phyloP scores from a whole-genome alignment of 2,113 vertebrate species.

The Martes martes region DNA sequence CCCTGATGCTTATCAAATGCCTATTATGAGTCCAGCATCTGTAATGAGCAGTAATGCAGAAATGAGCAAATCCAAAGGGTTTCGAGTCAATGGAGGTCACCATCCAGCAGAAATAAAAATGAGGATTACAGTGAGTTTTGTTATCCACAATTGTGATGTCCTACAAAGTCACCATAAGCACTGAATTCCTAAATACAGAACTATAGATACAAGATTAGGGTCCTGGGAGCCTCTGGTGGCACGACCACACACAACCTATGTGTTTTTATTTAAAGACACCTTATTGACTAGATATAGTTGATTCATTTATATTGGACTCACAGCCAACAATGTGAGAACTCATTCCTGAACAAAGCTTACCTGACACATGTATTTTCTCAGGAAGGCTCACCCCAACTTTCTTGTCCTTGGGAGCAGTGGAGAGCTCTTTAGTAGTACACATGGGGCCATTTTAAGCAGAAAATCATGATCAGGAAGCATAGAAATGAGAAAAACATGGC shows the following conservation, averaged over 20 bases:
- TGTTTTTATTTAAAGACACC: background rate
- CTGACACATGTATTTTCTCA: background rate
- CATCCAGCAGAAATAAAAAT: background rate
- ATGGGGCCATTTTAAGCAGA: background rate
- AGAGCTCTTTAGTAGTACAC: background rate
- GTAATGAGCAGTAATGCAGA: background rate
- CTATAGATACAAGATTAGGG: background rate
- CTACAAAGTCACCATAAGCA: background rate
- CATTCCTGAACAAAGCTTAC: background rate
- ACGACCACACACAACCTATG: background rate
- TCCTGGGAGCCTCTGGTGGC: background rate
- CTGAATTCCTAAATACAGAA: background rate
- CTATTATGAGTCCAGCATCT: background rate
- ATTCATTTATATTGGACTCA: background rate
- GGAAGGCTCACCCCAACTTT: background rate
- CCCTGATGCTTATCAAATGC: background rate
- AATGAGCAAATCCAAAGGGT: background rate
- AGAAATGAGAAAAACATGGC: background rate
- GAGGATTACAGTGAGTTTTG: too few relatives aligned
- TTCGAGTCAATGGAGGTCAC: background rate
- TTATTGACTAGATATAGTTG: background rate
- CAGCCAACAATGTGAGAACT: fast-evolving
- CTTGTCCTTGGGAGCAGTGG: background rate
- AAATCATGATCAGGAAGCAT: background rate
- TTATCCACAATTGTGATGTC: background rate